A percentile compares a stretch with the other conserved stretches of the same genome.
Conservation (phyloP, 2,888 invertebrate species). For the Cantharis nigra region DNA sequence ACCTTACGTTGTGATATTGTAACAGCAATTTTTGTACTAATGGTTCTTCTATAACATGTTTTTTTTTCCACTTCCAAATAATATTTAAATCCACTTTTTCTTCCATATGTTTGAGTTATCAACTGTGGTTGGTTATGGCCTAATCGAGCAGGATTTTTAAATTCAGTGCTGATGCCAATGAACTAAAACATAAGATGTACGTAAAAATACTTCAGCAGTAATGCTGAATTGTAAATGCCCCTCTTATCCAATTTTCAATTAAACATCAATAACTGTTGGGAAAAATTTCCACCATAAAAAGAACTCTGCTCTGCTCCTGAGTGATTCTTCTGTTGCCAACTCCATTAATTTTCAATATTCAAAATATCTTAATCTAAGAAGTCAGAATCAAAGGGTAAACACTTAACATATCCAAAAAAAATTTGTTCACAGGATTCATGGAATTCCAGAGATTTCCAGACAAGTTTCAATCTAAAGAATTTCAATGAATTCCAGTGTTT, state of each 20-base stretch:
- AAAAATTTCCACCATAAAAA: background rate
- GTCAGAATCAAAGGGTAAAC: no score
- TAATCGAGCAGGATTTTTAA: background rate
- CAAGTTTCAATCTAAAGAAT: no score
- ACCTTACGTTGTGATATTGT: conserved; percentile 1
- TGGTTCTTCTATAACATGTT: background rate
- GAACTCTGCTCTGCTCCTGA: background rate
- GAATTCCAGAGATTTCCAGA: no score
- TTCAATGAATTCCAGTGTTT: no score
- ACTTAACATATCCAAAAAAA: no score
- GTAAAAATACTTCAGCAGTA: background rate
- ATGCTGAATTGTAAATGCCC: no score
- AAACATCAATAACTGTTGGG: background rate
- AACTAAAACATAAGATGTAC: no score
- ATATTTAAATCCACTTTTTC: background rate
- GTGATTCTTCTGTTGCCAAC: background rate
- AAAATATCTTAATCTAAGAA: no score
- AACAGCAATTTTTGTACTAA: conserved; percentile 1
- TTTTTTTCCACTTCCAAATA: background rate
- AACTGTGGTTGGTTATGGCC: background rate
- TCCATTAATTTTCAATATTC: no score
- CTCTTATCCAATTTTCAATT: background rate
- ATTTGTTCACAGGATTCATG: no score
- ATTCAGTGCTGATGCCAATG: background rate
- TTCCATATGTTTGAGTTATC: background rate